Percentiles rank a stretch among this genome's conserved stretches.
Evolutionary conservation across 1,140 invertebrate species (phyloP).

Genomic region (Atta cephalotes): DNA sequence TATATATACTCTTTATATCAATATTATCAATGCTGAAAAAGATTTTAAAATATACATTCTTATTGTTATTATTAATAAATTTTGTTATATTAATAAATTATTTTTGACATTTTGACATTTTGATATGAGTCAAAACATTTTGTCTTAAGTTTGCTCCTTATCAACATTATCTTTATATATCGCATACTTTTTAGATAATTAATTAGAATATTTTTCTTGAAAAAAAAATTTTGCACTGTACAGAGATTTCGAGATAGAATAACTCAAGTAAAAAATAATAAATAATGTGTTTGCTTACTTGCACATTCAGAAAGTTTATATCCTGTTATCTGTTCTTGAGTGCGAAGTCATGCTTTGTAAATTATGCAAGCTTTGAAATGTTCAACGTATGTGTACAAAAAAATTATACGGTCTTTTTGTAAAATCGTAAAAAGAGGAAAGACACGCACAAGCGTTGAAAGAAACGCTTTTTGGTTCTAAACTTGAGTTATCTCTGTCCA

Average conservation of each 20-base stretch:
- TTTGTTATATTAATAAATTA: too few species aligned
- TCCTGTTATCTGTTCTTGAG: conserved; percentile 4
- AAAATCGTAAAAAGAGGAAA: neutral
- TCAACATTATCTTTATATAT: too few species aligned
- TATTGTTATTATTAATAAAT: too few species aligned
- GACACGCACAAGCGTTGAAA: neutral
- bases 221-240: neutral
- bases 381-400: conserved; percentile 1
- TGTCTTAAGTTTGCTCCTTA: too few species aligned
- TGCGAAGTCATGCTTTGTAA: conserved; percentile 28
- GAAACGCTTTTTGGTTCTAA: conserved; percentile 43
- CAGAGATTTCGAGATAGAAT: neutral
- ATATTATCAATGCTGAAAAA: too few species aligned
- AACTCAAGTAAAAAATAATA: conserved; percentile 16
- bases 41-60: too few species aligned
- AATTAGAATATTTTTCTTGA: neutral
- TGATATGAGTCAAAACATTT: too few species aligned
- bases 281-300: conserved; percentile 21
- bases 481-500: conserved; percentile 39
- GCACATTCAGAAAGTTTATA: conserved; percentile 1
- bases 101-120: too few species aligned
- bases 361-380: conserved; percentile 26
- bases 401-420: conserved; percentile 20
- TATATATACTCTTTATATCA: too few species aligned
- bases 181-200: neutral